A percentile compares a stretch with the other conserved stretches of the same genome.
Evolutionary conservation across 2,888 invertebrate species (phyloP).

Genomic region (Opisthograptis luteolata): DNA sequence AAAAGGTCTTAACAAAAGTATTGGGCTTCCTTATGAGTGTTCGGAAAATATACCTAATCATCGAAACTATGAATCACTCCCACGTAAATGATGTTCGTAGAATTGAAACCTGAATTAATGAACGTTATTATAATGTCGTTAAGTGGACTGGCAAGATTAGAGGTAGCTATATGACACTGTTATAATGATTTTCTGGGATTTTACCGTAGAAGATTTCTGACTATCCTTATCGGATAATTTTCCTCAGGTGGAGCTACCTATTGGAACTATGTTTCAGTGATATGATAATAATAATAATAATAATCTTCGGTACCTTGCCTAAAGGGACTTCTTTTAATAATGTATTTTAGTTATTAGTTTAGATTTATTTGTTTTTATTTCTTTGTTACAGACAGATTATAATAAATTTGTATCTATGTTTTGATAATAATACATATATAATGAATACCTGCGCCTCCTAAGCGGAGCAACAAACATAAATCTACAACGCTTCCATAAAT

Average conservation of each 20-base stretch:
- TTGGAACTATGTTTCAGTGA: too few relatives aligned
- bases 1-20: slow-evolving; percentile 33
- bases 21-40: slow-evolving; percentile 44
- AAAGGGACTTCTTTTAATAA: too few relatives aligned
- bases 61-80: slow-evolving; percentile 56
- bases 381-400: too few relatives aligned
- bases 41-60: slow-evolving; percentile 39
- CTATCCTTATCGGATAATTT: background rate
- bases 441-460: too few relatives aligned
- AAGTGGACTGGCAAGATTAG: slow-evolving; percentile 30
- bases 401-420: too few relatives aligned
- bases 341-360: too few relatives aligned
- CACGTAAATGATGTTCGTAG: slow-evolving; percentile 44
- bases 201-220: background rate
- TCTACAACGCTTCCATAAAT: too few relatives aligned
- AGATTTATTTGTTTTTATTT: too few relatives aligned
- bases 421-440: too few relatives aligned
- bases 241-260: background rate
- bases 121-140: slow-evolving; percentile 50
- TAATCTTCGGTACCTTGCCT: too few relatives aligned
- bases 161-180: slow-evolving; percentile 4
- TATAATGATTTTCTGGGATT: slow-evolving; percentile 21
- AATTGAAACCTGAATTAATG: slow-evolving; percentile 41
- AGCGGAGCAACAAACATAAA: too few relatives aligned
- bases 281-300: too few relatives aligned